A percentile compares a stretch with the other conserved stretches of the same genome.
phyloP scores from a whole-genome alignment of 1,140 invertebrate species.

The Achatina immaculata region DNA sequence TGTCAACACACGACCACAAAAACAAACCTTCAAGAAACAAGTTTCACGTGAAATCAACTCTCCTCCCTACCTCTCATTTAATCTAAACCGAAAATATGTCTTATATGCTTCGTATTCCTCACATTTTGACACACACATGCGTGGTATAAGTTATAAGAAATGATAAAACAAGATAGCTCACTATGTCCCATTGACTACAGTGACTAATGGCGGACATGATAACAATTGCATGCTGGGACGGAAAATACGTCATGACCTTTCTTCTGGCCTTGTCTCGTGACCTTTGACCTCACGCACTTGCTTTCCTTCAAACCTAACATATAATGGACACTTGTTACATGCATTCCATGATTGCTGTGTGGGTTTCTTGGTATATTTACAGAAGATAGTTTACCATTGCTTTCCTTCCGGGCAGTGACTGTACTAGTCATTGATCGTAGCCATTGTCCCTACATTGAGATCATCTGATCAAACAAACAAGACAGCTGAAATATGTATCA shows the following conservation, averaged over 20 bases:
- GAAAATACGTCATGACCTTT: constrained; percentile 54
- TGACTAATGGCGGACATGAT: constrained; percentile 51
- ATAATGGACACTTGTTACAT: no score
- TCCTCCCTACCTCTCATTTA: constrained; percentile 15
- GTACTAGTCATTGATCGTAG: no score
- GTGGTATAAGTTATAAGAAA: neutral
- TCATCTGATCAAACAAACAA: no score
- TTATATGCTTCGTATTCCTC: neutral
- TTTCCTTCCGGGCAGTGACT: no score
- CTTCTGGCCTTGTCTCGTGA: constrained; percentile 44
- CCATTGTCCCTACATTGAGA: no score
- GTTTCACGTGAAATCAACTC: neutral
- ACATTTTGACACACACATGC: constrained; percentile 24
- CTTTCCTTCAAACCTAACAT: no score
- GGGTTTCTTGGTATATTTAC: no score
- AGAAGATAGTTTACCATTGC: no score
- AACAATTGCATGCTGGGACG: constrained; percentile 49
- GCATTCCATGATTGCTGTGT: no score
- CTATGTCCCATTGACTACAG: neutral
- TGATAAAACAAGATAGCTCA: constrained; percentile 29
- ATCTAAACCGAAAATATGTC: neutral
- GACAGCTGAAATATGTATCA: no score
- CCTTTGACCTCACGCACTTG: constrained; percentile 42
- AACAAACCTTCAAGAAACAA: constrained; percentile 36
- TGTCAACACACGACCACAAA: neutral